A percentile compares a stretch with the other conserved stretches of the same genome.
These are phyloP conservation scores for Himalopsyche phryganea DNA, from an alignment of 1,140 invertebrate genomes.

Conservation along the genomic window DNA sequence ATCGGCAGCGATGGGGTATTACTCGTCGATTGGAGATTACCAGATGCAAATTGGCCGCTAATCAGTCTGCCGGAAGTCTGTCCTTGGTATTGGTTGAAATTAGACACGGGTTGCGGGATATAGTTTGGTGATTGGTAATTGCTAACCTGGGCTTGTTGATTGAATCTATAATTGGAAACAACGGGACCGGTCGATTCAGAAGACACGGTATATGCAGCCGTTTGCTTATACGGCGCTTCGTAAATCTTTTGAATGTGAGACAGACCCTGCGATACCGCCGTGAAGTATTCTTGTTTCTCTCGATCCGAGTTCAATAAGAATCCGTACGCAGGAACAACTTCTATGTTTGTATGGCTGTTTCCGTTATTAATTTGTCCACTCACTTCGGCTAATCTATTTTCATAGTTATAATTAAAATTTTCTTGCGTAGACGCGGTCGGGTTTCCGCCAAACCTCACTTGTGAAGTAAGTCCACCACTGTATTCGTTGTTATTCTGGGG, in stretches of 20 bases:
- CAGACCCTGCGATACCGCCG: conserved; percentile 13
- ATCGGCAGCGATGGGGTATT: conserved; percentile 7
- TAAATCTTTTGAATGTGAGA: conserved; percentile 13
- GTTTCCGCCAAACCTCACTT: too few relatives aligned
- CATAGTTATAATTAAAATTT: too few relatives aligned
- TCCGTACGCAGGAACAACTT: conserved; percentile 31
- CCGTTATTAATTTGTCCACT: background rate
- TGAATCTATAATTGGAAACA: background rate
- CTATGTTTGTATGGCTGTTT: conserved; percentile 18
- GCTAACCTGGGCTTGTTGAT: background rate
- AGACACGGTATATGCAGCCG: background rate
- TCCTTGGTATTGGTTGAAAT: background rate
- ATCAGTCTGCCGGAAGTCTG: background rate
- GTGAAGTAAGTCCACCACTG: too few relatives aligned
- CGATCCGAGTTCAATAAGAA: conserved; percentile 20
- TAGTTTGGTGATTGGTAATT: background rate
- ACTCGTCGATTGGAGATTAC: background rate
- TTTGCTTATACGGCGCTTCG: conserved; percentile 17
- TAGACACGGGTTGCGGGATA: background rate
- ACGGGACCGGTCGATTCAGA: background rate
- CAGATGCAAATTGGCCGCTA: too few relatives aligned
- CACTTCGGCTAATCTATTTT: background rate
- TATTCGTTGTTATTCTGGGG: background rate
- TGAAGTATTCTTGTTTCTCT: conserved; percentile 25
- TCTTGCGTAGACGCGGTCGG: too few relatives aligned